Percentiles rank a stretch among this genome's conserved stretches.
Conservation (phyloP, 2,113 vertebrate genomes). For the Callospermophilus lateralis region DNA sequence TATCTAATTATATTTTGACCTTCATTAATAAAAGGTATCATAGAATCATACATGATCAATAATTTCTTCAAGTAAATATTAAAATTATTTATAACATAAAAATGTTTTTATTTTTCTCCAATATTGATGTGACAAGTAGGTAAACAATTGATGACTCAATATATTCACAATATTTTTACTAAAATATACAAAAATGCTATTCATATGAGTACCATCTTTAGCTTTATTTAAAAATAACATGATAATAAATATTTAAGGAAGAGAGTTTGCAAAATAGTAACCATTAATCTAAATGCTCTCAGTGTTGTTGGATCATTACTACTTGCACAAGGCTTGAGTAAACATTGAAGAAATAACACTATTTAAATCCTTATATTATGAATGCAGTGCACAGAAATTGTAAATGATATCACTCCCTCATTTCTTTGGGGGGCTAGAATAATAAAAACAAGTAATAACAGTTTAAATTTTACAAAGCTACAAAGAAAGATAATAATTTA, state of each 20-base stretch:
- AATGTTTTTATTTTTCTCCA: background rate
- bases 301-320: slow-evolving; percentile 30
- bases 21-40: background rate
- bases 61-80: slow-evolving; percentile 5
- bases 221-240: slow-evolving; percentile 53
- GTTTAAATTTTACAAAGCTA: background rate
- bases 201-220: background rate
- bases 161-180: background rate
- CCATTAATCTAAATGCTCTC: slow-evolving; percentile 19
- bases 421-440: background rate
- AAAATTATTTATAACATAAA: background rate
- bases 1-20: background rate
- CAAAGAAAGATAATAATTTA: background rate
- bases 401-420: background rate
- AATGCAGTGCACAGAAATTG: background rate
- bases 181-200: background rate
- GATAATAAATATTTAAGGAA: slow-evolving; percentile 8
- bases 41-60: background rate
- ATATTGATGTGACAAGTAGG: background rate
- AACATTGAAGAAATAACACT: background rate
- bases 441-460: slow-evolving; percentile 25
- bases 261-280: background rate
- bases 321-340: background rate
- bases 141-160: background rate
- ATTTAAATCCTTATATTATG: slow-evolving; percentile 3